phyloP scores from a whole-genome alignment of 2,797 vertebrate species.

The Diplodus sargus region DNA sequence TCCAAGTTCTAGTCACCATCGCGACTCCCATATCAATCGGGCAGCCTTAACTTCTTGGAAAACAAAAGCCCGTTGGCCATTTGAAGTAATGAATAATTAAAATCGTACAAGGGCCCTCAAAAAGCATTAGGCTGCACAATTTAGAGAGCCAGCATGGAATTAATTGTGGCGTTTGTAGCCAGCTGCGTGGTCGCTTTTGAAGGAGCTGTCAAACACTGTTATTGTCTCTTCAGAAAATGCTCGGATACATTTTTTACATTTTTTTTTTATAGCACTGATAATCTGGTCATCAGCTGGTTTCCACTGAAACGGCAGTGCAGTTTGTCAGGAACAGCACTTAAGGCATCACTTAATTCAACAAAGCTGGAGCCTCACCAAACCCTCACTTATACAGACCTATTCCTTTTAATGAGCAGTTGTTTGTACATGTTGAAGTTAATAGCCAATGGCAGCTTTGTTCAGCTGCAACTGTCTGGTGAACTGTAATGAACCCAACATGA shows the following conservation, averaged over 20 bases:
- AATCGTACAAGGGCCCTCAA: conserved; percentile 61
- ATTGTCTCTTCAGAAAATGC: conserved; percentile 55
- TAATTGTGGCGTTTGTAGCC: conserved; percentile 69
- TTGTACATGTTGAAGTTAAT: conserved; percentile 2
- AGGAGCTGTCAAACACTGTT: conserved; percentile 67
- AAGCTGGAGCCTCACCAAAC: conserved; percentile 27
- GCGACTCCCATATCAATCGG: conserved; percentile 37
- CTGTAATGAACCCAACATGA: conserved; percentile 4
- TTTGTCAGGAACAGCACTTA: conserved; percentile 35
- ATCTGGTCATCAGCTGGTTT: conserved; percentile 59
- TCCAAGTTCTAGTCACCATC: conserved; percentile 34
- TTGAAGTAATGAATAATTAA: conserved; percentile 77
- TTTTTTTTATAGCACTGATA: conserved; percentile 51
- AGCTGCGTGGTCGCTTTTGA: conserved; percentile 62
- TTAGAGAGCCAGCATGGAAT: conserved; percentile 63
- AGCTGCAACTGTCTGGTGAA: background rate
- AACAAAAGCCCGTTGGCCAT: conserved; percentile 65
- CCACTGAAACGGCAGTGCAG: conserved; percentile 34
- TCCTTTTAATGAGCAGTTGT: conserved; percentile 23
- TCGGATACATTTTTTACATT: conserved; percentile 42
- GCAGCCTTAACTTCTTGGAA: conserved; percentile 36
- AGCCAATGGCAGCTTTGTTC: background rate
- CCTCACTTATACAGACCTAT: background rate
- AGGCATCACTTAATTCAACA: conserved; percentile 33
- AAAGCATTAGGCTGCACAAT: conserved; percentile 61